Percentiles rank a stretch among this genome's conserved stretches.
phyloP scores from a whole-genome alignment of 1,140 invertebrate species.

The Drosophila burlai region DNA sequence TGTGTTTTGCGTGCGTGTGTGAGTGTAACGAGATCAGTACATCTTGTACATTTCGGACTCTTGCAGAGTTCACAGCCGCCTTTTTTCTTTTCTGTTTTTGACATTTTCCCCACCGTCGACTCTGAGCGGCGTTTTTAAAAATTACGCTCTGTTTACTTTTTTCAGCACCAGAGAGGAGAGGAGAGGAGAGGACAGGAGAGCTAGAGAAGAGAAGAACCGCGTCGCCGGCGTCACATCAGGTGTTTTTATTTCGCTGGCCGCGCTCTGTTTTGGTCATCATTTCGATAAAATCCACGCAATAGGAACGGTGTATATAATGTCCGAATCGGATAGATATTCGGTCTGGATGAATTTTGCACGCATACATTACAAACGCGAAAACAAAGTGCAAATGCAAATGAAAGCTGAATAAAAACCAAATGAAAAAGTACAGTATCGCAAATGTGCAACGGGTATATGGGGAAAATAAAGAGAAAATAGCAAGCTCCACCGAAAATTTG shows the following conservation, averaged over 20 bases:
- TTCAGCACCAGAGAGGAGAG: conserved; percentile 49
- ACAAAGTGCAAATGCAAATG: conserved; percentile 8
- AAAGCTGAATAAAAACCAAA: not conserved
- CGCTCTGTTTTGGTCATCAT: conserved; percentile 69
- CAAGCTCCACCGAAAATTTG: conserved; percentile 13
- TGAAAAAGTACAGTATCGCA: conserved; percentile 34
- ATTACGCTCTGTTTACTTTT: conserved; percentile 83
- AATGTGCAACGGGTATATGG: not conserved
- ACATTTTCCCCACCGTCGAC: conserved; percentile 72
- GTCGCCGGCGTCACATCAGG: conserved; percentile 62
- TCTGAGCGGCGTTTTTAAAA: conserved; percentile 79
- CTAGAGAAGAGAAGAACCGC: conserved; percentile 48
- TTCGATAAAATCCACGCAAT: conserved; percentile 53
- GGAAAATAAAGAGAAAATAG: not conserved
- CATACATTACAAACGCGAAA: conserved; percentile 1
- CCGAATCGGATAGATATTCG: not conserved
- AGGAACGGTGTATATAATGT: conserved; percentile 10
- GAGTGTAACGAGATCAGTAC: conserved; percentile 81
- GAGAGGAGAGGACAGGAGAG: conserved; percentile 19
- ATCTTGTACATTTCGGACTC: conserved; percentile 63
- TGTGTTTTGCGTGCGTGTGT: conserved; percentile 67
- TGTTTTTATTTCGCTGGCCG: conserved; percentile 42
- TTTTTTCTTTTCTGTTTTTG: conserved; percentile 59
- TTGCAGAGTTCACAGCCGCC: conserved; percentile 76
- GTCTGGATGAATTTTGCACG: not conserved